Evolutionary conservation across 2,888 invertebrate species (phyloP), one percentile per base, ranked within the genome.

Genomic region (Zhengitettix transpicula): DNA sequence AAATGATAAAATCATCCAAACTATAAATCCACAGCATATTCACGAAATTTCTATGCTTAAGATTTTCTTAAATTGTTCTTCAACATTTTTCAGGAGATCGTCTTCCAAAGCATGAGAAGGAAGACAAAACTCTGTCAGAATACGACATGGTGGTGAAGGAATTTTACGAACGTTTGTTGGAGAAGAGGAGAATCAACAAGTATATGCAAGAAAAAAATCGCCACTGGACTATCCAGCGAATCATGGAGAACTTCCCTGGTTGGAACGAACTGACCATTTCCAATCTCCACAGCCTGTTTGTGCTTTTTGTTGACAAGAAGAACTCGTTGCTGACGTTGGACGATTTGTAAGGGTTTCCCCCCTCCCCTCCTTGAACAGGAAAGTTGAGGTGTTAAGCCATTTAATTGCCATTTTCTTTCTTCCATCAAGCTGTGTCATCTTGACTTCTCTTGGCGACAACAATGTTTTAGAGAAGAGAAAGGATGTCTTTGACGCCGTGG

Each of bases 231-330:
- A 74, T 77, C 67, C 76, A 77, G 70, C 77, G 76, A 66, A 75
- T 78, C 56, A 74, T 77, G 57, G 71, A 72, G 62, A 71, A 75
- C 16, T 81, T 77, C 68, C 78, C 79, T 0, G 79, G 78, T 2
- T 80, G 80, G 80, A 78, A 78, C 66, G 79, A 79, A 66, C 73
- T 79, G 60, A 79, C 80, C 55, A 76, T 80, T 60, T 75, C 79
- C 40, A 79, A 80, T 67, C 70, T 81, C 60, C 80, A 80, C 69
- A 79, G 78, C 62, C 66, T 79, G 54, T 81, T 79, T 67, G 68
- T 80, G 53, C 70, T 79, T 57, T 80, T 80, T 64, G 78, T 78
- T 69, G 78, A 78, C 67, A 77, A 78, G 66, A 72, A 77, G 41
- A 79, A 79, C 62, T 79, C 79, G 60, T 78, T 79, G 79, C 73